phyloP scores from a whole-genome alignment of 2,797 vertebrate genomes.

The Enteromius unitaeniatus region DNA sequence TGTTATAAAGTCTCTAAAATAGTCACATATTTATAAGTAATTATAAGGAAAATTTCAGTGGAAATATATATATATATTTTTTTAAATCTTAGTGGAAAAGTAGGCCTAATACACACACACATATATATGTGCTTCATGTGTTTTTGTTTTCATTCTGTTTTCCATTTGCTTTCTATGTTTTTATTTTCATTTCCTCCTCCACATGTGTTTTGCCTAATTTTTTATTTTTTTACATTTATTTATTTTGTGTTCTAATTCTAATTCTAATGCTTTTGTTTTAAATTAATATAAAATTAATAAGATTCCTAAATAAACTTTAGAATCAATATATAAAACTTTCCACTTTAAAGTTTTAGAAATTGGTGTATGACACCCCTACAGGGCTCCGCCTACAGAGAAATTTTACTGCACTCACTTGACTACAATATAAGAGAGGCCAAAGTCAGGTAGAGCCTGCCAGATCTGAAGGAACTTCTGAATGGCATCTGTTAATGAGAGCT shows the following conservation, averaged over 20 bases:
- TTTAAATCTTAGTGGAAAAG: no score
- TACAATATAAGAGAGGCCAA: constrained; percentile 79
- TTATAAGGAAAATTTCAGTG: no score
- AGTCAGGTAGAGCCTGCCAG: constrained; percentile 82
- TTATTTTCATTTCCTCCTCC: no score
- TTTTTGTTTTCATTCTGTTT: no score
- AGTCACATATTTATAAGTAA: no score
- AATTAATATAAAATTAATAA: neutral
- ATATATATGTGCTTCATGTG: no score
- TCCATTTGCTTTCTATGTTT: no score
- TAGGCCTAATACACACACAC: no score
- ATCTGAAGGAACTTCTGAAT: constrained; percentile 80
- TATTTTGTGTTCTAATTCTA: neutral
- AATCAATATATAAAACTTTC: neutral
- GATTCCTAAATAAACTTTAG: neutral
- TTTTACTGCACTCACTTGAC: constrained; percentile 72
- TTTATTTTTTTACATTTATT: no score
- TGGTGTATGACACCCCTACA: neutral
- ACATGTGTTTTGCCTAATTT: no score
- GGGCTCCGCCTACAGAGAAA: neutral
- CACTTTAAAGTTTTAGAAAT: neutral
- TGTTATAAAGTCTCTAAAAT: no score
- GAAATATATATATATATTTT: no score
- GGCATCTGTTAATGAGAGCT: constrained; percentile 75
- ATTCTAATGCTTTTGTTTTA: neutral